phyloP scores from a whole-genome alignment of 2,888 invertebrate species.

The Gymnosoma rotundatum region DNA sequence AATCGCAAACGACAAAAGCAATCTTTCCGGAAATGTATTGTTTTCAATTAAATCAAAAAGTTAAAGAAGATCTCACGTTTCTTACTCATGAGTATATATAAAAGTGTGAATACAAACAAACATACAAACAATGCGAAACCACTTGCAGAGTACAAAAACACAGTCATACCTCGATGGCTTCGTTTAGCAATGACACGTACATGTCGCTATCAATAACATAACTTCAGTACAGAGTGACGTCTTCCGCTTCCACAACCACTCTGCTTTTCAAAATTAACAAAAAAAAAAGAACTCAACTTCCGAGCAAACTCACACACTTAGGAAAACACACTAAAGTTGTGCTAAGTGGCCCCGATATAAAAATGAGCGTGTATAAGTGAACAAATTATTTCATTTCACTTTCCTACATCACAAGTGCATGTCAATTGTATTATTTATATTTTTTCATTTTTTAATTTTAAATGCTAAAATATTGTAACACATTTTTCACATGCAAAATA shows the following conservation, averaged over 20 bases:
- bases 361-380: slow-evolving; percentile 61
- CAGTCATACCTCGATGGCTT: slow-evolving; percentile 64
- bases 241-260: slow-evolving; percentile 76
- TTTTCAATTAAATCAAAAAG: slow-evolving; percentile 44
- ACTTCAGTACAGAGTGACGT: slow-evolving; percentile 79
- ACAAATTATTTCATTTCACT: slow-evolving; percentile 62
- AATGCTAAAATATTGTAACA: slow-evolving; percentile 62
- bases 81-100: slow-evolving; percentile 8
- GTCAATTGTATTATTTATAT: slow-evolving; percentile 43
- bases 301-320: slow-evolving; percentile 40
- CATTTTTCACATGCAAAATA: slow-evolving; percentile 71
- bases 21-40: slow-evolving; percentile 37
- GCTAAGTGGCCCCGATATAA: background rate
- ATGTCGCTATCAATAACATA: slow-evolving; percentile 67
- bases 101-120: background rate
- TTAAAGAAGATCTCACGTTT: slow-evolving; percentile 48
- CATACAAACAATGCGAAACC: slow-evolving; percentile 48
- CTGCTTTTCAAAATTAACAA: slow-evolving; percentile 3
- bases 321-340: slow-evolving; percentile 16
- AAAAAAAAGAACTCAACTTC: slow-evolving; percentile 30
- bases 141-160: slow-evolving; percentile 51
- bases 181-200: slow-evolving; percentile 76
- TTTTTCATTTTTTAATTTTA: slow-evolving; percentile 2
- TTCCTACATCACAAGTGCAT: slow-evolving; percentile 64
- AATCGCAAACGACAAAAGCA: background rate